Conservation (phyloP, 1,140 invertebrate species). For the Whitmania pigra region DNA sequence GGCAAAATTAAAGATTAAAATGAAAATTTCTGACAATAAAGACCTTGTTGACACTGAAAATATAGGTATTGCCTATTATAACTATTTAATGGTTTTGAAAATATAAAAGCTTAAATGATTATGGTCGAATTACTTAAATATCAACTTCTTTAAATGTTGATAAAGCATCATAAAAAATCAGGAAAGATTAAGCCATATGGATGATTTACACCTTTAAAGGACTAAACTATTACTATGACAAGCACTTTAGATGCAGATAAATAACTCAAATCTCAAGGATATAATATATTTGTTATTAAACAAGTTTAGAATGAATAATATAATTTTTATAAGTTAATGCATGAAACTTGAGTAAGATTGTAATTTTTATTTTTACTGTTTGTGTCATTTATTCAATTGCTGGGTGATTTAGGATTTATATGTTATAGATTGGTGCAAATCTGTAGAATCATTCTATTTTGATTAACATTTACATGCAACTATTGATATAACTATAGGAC, state of each 20-base stretch:
- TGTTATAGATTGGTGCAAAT: constrained; percentile 11
- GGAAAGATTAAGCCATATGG: no score
- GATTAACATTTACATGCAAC: not conserved
- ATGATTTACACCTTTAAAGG: not conserved
- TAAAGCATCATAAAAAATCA: no score
- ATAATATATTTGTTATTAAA: constrained; percentile 10
- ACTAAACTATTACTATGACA: not conserved
- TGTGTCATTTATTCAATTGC: not conserved
- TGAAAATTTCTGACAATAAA: constrained; percentile 18
- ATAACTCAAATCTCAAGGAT: not conserved
- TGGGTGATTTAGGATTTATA: no score
- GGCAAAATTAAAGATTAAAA: constrained; percentile 24
- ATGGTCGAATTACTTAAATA: no score
- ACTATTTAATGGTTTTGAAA: no score
- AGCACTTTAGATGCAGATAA: not conserved
- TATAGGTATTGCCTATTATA: no score
- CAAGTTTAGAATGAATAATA: not conserved
- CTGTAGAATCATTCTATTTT: constrained; percentile 24
- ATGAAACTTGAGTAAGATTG: not conserved
- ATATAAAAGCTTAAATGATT: no score
- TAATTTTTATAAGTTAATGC: not conserved
- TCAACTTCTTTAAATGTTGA: no score
- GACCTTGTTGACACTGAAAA: constrained; percentile 5
- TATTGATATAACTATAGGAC: not conserved
- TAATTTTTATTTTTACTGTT: no score